Base-by-base conservation (phyloP, 2,888 invertebrate species). In the Cryptops parisi region DNA sequence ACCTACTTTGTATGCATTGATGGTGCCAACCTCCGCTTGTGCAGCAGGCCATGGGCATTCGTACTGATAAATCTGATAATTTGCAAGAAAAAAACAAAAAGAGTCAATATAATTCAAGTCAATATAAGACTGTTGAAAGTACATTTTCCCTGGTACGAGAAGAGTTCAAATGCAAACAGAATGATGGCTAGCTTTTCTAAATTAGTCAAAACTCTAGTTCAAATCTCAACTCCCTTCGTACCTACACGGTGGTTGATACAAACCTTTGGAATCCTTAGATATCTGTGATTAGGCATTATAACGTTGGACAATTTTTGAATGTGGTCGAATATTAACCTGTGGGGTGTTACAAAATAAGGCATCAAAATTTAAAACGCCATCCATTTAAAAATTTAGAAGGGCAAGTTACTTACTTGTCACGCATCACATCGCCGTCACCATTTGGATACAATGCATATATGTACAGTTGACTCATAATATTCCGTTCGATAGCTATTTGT, bases 11-110 rank as follows among this genome's bases (percentile, higher is more conserved):
- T 87, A 93, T 6, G 89, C 90, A 58, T 88, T 82, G 67, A 94
- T 82, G 60, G 87, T 82, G 39, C 81, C 77, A 53, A 97, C 78
- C 64, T 88, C 88, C 49, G 84, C 79, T 72, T 96, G 94, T 41
- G 94, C 94, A 64, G 90, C 87, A 27, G 88, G 82, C 94, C 88
- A 97, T 17, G 96, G 96, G 64, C 89, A 90, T 65, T 96, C 96
- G 65, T 84, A 82, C 65, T 85, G 80, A 66, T 83, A 82, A 61
- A 82, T 77, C 70, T 71, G 61, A 12, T 60, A 58, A 44, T 22
- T 48, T n/a, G 17, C 23, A 6, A 22, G 5, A n/a, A 46, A 46
- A 3, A n/a, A 27, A 46, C 12, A 12, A n/a, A 25, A 25, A 17
- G n/a, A n/a, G n/a, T n/a, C n/a, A n/a, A n/a, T n/a, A n/a, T n/a